These are phyloP conservation scores for Hyaena hyaena DNA, from an alignment of 2,113 vertebrate genomes.

Conservation along the genomic window DNA sequence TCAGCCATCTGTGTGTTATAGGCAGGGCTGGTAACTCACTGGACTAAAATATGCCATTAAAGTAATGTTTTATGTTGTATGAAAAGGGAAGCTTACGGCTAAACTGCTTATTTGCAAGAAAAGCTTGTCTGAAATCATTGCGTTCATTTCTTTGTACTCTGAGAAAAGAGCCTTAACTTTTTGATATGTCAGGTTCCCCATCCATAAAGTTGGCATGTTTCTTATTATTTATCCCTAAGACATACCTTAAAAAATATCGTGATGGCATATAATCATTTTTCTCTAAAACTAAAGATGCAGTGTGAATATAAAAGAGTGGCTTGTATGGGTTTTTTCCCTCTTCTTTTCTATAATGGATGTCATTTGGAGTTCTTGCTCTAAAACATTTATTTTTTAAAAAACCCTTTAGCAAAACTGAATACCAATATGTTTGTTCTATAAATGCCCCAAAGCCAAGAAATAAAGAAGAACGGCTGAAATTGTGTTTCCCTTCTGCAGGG, in stretches of 20 bases:
- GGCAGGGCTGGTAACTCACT: background rate
- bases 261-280: conserved; percentile 72
- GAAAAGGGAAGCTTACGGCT: conserved; percentile 44
- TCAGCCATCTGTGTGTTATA: background rate
- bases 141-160: conserved; percentile 2
- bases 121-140: conserved; percentile 7
- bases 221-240: conserved; percentile 76
- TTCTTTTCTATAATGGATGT: conserved; percentile 56
- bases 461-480: conserved; percentile 60
- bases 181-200: conserved; percentile 39
- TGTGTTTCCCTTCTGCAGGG: background rate
- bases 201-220: conserved; percentile 70
- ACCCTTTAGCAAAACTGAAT: conserved; percentile 54
- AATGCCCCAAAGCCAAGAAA: conserved; percentile 62
- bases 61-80: conserved; percentile 35
- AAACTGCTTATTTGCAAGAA: conserved; percentile 57
- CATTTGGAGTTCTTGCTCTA: conserved; percentile 50
- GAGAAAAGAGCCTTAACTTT: conserved; percentile 46
- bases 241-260: conserved; percentile 69
- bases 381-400: conserved; percentile 52
- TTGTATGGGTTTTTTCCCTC: background rate
- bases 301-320: conserved; percentile 62
- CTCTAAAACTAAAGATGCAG: conserved; percentile 58
- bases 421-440: conserved; percentile 61
- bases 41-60: background rate